phyloP scores from a whole-genome alignment of 2,113 vertebrate species.

The Hipposideros armiger region DNA sequence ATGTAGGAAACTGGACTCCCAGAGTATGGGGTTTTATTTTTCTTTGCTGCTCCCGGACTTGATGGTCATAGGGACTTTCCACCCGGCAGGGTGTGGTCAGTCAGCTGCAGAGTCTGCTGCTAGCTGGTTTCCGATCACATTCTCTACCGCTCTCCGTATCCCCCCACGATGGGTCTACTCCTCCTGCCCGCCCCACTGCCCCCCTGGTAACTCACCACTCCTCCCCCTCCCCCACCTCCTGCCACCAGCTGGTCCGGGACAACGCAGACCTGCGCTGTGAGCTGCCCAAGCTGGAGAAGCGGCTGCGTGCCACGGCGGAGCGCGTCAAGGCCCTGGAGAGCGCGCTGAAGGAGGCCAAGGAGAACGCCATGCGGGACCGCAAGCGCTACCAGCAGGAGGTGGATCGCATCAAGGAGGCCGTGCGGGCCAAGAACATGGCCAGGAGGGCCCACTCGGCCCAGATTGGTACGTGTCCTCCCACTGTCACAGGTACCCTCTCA shows the following conservation, averaged over 20 bases:
- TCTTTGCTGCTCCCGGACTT: background rate
- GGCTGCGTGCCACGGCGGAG: conserved; percentile 94
- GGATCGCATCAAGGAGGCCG: conserved; percentile 96
- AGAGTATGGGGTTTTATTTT: background rate
- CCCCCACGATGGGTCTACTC: fast-evolving
- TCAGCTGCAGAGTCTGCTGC: background rate
- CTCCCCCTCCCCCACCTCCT: too few species aligned
- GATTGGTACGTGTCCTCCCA: conserved; percentile 89
- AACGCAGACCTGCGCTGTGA: conserved; percentile 98
- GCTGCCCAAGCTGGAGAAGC: conserved; percentile 97
- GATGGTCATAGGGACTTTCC: background rate
- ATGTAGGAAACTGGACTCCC: background rate
- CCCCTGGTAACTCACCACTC: fast-evolving
- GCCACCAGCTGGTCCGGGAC: conserved; percentile 92
- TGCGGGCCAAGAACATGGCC: conserved; percentile 96
- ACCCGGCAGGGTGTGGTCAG: background rate
- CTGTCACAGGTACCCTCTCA: background rate
- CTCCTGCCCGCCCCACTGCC: fast-evolving
- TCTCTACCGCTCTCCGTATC: background rate
- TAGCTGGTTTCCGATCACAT: too few species aligned
- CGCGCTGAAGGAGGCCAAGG: conserved; percentile 96
- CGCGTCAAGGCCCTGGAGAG: conserved; percentile 95
- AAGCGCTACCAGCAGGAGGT: conserved; percentile 98
- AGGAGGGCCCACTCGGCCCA: conserved; percentile 93
- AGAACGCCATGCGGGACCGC: conserved; percentile 95